Percentiles rank a stretch among this genome's conserved stretches.
Evolutionary conservation across 37 sponge, comb jelly and placozoan genomes (phyloP).

Genomic region (Haliclona indistincta): DNA sequence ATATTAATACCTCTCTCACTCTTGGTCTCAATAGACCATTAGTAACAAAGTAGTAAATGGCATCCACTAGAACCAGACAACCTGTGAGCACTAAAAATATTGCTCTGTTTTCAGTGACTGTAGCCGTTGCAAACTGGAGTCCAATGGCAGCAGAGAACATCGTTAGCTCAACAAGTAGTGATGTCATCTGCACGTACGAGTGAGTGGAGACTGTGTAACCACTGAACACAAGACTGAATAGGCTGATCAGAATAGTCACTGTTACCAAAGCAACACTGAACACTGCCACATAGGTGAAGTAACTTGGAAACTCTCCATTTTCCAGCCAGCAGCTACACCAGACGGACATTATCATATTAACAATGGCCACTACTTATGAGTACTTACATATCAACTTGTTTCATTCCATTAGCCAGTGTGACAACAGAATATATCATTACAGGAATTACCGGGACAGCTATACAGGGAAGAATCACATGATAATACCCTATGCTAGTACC

Average conservation of each 20-base stretch:
- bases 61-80: background rate
- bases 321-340: slow-evolving; percentile 44
- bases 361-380: background rate
- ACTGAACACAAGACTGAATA: slow-evolving; percentile 23
- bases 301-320: slow-evolving; percentile 22
- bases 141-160: slow-evolving; percentile 7
- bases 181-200: background rate
- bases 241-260: background rate
- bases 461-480: background rate
- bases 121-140: slow-evolving; percentile 14
- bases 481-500: background rate
- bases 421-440: background rate
- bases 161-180: background rate
- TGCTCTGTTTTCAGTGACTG: background rate
- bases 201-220: slow-evolving; percentile 5
- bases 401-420: background rate
- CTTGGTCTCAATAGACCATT: slow-evolving; percentile 10
- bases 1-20: slow-evolving; percentile 11
- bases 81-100: background rate
- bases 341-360: background rate
- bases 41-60: slow-evolving; percentile 9
- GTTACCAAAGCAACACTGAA: background rate
- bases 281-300: slow-evolving; percentile 27
- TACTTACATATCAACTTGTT: background rate
- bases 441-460: slow-evolving; percentile 1